Percentiles rank a stretch among this genome's conserved stretches.
These are phyloP conservation scores for Martes martes DNA, from an alignment of 2,113 vertebrate species.

Conservation along the genomic window DNA sequence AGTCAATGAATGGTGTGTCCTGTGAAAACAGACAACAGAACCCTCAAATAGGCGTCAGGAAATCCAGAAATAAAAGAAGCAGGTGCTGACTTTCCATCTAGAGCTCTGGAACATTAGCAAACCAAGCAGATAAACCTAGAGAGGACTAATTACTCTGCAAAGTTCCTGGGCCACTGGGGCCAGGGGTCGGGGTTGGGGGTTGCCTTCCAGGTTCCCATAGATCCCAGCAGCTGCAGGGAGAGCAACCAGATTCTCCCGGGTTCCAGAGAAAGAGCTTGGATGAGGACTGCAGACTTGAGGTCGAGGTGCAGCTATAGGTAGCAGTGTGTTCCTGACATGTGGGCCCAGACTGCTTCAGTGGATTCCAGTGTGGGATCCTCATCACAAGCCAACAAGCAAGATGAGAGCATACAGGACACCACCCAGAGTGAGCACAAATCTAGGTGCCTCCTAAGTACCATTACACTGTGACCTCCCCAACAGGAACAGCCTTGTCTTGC, in stretches of 20 bases:
- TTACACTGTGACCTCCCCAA: no score
- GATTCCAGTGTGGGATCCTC: rapidly evolving
- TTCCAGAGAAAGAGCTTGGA: not conserved
- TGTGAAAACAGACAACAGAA: not conserved
- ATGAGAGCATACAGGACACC: not conserved
- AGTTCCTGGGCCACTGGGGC: not conserved
- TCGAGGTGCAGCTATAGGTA: not conserved
- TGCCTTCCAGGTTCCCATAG: not conserved
- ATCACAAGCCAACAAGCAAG: not conserved
- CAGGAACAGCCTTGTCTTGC: not conserved
- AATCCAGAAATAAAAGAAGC: not conserved
- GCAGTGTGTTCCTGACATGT: not conserved
- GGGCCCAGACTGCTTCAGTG: no score
- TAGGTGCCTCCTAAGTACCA: not conserved
- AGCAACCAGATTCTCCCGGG: not conserved
- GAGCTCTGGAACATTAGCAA: not conserved
- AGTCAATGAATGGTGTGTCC: not conserved
- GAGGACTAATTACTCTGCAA: not conserved
- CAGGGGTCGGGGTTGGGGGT: no score
- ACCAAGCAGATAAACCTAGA: not conserved
- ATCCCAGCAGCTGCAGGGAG: not conserved
- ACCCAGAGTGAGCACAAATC: not conserved
- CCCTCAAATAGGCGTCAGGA: not conserved
- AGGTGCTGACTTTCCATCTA: not conserved
- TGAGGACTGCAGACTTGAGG: not conserved